Conservation (phyloP, 2,797 vertebrate species). For the Darevskia mixta region DNA sequence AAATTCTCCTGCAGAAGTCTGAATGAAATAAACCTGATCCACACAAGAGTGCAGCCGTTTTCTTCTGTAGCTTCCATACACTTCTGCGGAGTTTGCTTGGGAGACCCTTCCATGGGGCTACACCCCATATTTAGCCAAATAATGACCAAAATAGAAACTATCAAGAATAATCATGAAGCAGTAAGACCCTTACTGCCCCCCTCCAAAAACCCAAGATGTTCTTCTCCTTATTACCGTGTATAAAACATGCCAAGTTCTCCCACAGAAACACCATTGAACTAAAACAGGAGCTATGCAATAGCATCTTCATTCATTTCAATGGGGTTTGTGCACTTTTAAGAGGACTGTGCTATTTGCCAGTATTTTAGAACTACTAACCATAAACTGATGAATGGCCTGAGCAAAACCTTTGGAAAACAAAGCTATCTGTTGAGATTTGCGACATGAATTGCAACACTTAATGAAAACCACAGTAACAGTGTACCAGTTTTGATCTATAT, state of each 20-base stretch:
- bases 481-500: constrained; percentile 61
- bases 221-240: background rate
- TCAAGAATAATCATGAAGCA: background rate
- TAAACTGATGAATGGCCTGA: background rate
- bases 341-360: background rate
- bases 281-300: background rate
- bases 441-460: background rate
- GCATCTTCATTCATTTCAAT: background rate
- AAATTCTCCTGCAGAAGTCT: background rate
- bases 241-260: no score
- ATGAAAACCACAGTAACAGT: background rate
- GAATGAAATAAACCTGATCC: background rate
- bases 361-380: background rate
- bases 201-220: no score
- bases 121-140: background rate
- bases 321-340: background rate
- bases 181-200: background rate
- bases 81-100: background rate
- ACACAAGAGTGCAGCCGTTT: background rate
- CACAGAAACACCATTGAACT: background rate
- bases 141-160: background rate
- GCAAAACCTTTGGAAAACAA: background rate
- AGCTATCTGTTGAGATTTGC: background rate
- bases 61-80: background rate
- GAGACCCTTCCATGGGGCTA: background rate